phyloP scores from a whole-genome alignment of 2,797 vertebrate species.

The Anguilla anguilla region DNA sequence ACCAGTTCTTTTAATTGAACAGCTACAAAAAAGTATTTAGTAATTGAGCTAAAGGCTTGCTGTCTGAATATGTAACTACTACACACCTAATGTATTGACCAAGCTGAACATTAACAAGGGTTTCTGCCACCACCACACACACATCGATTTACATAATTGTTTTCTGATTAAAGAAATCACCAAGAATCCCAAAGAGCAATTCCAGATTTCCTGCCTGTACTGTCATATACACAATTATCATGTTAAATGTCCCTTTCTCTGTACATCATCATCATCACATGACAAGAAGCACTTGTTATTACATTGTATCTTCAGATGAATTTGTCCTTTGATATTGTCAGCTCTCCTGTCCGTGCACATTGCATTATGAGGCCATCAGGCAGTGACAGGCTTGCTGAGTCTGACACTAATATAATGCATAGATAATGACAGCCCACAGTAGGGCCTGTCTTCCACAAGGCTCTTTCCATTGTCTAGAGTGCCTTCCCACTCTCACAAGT shows the following conservation, averaged over 20 bases:
- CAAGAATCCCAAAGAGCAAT: no score
- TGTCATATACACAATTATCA: background rate
- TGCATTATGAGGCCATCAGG: background rate
- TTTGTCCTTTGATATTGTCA: constrained; percentile 18
- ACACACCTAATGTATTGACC: no score
- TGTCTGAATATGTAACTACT: no score
- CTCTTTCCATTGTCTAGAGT: background rate
- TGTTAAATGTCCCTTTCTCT: background rate
- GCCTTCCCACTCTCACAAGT: background rate
- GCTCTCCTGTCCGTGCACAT: background rate
- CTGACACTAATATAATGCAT: constrained; percentile 2
- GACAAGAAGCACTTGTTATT: background rate
- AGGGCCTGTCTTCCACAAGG: background rate
- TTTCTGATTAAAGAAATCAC: no score
- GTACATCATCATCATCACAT: background rate
- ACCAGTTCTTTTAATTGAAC: no score
- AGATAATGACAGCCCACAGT: constrained; percentile 13
- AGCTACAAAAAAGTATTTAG: no score
- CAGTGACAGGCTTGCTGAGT: background rate
- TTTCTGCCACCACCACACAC: no score
- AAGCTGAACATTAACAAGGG: no score
- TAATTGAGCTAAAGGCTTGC: no score
- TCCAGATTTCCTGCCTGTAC: background rate
- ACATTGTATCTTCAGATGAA: background rate
- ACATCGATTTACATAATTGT: no score